These are phyloP conservation scores for Balaeniceps rex DNA, from an alignment of 2,113 vertebrate species.

Conservation along the genomic window DNA sequence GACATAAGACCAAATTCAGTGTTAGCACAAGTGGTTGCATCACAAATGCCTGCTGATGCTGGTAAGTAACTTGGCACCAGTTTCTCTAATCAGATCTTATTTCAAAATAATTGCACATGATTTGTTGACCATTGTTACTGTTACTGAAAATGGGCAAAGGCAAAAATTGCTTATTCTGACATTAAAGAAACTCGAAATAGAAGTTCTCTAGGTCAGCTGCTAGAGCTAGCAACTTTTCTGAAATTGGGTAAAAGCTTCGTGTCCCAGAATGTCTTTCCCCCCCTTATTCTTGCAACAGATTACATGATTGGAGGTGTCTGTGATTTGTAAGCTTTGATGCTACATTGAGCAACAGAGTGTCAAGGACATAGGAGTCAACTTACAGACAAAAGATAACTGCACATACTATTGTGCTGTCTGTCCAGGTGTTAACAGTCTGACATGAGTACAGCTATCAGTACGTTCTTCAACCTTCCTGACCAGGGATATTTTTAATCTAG, in stretches of 20 bases:
- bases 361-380: neutral
- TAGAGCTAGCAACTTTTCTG: neutral
- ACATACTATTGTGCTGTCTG: neutral
- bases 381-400: neutral
- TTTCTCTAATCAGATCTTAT: neutral
- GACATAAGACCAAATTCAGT: neutral
- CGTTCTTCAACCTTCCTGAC: neutral
- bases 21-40: neutral
- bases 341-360: neutral
- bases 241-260: neutral
- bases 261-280: neutral
- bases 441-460: neutral
- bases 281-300: neutral
- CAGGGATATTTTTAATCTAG: neutral
- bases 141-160: neutral
- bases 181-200: neutral
- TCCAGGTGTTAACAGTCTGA: neutral
- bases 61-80: neutral
- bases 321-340: neutral
- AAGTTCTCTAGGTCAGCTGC: neutral
- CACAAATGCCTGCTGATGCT: neutral
- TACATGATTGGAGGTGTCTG: neutral
- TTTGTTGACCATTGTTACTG: neutral
- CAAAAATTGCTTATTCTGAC: conserved; percentile 1
- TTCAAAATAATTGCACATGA: conserved; percentile 1